Evolutionary conservation across 2,888 invertebrate species (phyloP).

Genomic region (Ernsta delagoae): DNA sequence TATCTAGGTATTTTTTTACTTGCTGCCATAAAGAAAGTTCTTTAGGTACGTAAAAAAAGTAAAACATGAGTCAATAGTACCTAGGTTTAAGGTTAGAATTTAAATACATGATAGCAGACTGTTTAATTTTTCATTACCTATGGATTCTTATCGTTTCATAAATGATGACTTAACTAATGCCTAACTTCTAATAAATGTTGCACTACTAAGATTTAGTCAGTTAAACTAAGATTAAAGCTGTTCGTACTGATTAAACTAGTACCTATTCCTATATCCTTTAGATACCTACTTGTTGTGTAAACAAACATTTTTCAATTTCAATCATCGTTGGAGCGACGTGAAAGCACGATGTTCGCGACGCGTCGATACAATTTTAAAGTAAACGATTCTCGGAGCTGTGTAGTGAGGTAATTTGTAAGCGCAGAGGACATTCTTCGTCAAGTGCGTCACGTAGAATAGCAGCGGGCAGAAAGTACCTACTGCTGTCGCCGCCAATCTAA

Average conservation of each 20-base stretch:
- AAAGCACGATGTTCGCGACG: not conserved
- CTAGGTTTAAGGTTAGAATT: too few relatives aligned
- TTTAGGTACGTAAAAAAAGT: too few relatives aligned
- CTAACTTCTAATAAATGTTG: too few relatives aligned
- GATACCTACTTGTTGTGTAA: not conserved
- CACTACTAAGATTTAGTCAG: too few relatives aligned
- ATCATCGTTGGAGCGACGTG: conserved; percentile 14
- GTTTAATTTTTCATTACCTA: too few relatives aligned
- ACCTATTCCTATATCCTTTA: not conserved
- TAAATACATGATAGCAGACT: too few relatives aligned
- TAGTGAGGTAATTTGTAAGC: conserved; percentile 38
- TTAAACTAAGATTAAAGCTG: too few relatives aligned
- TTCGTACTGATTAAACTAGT: not conserved
- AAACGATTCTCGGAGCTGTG: conserved; percentile 25
- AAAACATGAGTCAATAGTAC: too few relatives aligned
- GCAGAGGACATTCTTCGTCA: conserved; percentile 34
- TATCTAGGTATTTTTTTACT: too few relatives aligned
- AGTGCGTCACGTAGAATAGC: conserved; percentile 58
- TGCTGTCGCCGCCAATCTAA: conserved; percentile 80
- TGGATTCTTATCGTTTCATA: too few relatives aligned
- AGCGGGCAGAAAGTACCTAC: conserved; percentile 47
- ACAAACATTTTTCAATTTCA: conserved; percentile 1
- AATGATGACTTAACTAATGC: too few relatives aligned
- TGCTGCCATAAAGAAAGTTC: too few relatives aligned
- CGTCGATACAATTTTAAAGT: conserved; percentile 34